Percentiles rank a stretch among this genome's conserved stretches.
These are phyloP conservation scores for Atta cephalotes DNA, from an alignment of 1,140 invertebrate species.

Conservation along the genomic window DNA sequence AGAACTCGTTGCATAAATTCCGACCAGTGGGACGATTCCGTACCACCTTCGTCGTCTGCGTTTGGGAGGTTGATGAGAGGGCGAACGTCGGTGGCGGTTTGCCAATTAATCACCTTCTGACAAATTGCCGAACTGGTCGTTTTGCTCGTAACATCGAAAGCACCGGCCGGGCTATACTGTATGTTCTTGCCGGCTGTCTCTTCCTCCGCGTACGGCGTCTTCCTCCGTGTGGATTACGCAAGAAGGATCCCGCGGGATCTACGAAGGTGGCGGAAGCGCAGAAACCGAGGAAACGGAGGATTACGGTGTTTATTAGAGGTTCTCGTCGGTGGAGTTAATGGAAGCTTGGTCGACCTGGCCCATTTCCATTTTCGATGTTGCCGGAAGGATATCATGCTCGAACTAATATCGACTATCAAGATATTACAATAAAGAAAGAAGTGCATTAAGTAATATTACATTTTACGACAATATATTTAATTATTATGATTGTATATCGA, in stretches of 20 bases:
- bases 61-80: slow-evolving; percentile 19
- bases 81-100: slow-evolving; percentile 20
- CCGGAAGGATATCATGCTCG: slow-evolving; percentile 37
- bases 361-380: slow-evolving; percentile 53
- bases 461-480: not conserved
- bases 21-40: not conserved
- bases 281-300: slow-evolving; percentile 54
- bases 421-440: not conserved
- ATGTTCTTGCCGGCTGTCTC: slow-evolving; percentile 54
- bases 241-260: slow-evolving; percentile 51
- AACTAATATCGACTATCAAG: slow-evolving; percentile 3
- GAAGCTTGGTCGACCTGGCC: not conserved
- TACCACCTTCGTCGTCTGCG: slow-evolving; percentile 37
- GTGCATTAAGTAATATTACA: not conserved
- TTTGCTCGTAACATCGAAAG: slow-evolving; percentile 56
- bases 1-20: slow-evolving; percentile 57
- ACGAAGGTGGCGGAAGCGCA: slow-evolving; percentile 44
- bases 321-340: slow-evolving; percentile 32
- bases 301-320: slow-evolving; percentile 46
- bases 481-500: not conserved
- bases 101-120: slow-evolving; percentile 61
- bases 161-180: slow-evolving; percentile 8
- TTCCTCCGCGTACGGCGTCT: slow-evolving; percentile 3
- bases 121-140: slow-evolving; percentile 59
- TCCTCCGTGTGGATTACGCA: slow-evolving; percentile 43